These are phyloP conservation scores for Bos taurus DNA, from an alignment of 2,113 vertebrate species.

Conservation along the genomic window DNA sequence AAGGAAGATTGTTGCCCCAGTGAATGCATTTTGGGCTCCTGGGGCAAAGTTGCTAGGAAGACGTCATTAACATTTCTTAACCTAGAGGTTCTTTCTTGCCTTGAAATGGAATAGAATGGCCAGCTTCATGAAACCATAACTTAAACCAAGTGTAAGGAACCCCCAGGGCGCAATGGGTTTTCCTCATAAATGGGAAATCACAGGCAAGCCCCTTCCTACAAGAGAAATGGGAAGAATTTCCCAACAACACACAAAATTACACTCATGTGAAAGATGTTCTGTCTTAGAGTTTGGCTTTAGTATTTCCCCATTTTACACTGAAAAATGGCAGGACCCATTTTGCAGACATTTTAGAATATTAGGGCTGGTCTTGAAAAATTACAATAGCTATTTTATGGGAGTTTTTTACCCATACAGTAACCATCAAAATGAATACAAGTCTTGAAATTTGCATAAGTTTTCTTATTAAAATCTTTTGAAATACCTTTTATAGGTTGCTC, in stretches of 20 bases:
- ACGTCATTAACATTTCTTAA: neutral
- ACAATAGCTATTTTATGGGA: neutral
- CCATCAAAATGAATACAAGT: neutral
- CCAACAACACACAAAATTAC: neutral
- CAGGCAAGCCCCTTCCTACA: neutral
- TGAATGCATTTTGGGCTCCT: neutral
- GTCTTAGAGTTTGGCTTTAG: neutral
- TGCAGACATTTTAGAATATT: neutral
- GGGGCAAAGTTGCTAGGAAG: neutral
- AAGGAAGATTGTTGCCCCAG: neutral
- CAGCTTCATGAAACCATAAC: neutral
- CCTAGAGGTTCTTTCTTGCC: neutral
- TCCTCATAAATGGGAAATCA: neutral
- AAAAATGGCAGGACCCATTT: neutral
- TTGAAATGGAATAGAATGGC: neutral
- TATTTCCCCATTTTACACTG: neutral
- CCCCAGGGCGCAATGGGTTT: neutral
- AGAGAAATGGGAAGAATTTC: neutral
- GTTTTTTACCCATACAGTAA: neutral
- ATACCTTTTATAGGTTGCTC: neutral
- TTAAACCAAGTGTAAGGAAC: neutral
- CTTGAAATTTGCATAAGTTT: no score
- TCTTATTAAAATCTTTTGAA: neutral
- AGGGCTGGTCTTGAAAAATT: neutral
- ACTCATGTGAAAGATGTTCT: rapidly evolving